A percentile compares a stretch with the other conserved stretches of the same genome.
phyloP scores from a whole-genome alignment of 2,113 vertebrate genomes.

The Lampris megalopsis region DNA sequence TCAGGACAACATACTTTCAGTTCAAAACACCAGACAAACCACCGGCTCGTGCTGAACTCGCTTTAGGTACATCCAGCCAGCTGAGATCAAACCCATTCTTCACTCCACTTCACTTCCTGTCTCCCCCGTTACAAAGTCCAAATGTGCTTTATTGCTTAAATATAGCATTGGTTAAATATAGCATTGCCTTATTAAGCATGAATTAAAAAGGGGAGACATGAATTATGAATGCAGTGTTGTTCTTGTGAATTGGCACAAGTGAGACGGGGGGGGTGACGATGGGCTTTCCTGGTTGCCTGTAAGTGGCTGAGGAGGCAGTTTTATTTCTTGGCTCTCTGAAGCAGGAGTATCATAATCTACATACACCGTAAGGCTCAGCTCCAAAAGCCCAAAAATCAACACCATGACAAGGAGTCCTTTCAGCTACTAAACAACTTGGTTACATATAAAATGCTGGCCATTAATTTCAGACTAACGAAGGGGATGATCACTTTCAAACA shows the following conservation, averaged over 20 bases:
- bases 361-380: not conserved
- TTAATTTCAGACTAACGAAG: conserved; percentile 1
- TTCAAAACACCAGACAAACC: conserved; percentile 4
- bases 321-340: not conserved
- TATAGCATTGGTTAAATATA: conserved; percentile 16
- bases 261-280: not conserved
- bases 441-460: not conserved
- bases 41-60: conserved; percentile 4
- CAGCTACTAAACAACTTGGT: not conserved
- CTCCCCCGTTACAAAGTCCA: not conserved
- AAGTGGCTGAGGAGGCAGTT: not conserved
- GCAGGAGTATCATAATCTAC: not conserved
- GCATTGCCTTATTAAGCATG: not conserved
- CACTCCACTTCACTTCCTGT: not conserved
- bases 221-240: not conserved
- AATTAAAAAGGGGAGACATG: not conserved
- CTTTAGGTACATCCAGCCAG: not conserved
- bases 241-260: not conserved
- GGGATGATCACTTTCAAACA: not conserved
- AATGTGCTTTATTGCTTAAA: conserved; percentile 1
- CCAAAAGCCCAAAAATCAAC: not conserved
- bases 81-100: not conserved
- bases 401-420: not conserved
- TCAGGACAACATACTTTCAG: conserved; percentile 8
- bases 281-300: not conserved